These are phyloP conservation scores for Achroia grisella DNA, from an alignment of 1,140 invertebrate genomes.

Conservation along the genomic window DNA sequence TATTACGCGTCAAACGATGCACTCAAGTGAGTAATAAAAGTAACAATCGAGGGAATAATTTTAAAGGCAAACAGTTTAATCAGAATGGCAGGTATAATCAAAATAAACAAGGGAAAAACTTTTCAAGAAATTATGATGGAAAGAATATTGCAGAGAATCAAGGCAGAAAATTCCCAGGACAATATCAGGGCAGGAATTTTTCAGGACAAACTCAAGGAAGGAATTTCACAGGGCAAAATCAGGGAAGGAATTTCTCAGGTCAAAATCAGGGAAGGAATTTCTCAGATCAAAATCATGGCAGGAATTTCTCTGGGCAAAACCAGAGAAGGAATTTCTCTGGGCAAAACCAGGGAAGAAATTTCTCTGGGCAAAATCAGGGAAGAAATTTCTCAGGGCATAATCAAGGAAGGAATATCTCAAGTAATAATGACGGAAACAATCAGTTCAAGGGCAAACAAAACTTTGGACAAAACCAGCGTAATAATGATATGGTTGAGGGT, in stretches of 20 bases:
- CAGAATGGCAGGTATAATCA: too few relatives aligned
- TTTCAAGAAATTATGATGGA: too few relatives aligned
- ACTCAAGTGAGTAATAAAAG: conserved; percentile 9
- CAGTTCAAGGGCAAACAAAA: conserved; percentile 1
- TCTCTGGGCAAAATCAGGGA: conserved; percentile 3
- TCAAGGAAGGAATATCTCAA: neutral
- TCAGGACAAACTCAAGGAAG: too few relatives aligned
- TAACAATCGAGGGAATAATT: too few relatives aligned
- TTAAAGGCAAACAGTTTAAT: too few relatives aligned
- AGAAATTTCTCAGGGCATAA: neutral
- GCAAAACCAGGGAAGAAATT: neutral
- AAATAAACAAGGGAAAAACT: too few relatives aligned
- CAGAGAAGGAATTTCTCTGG: neutral
- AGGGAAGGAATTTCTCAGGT: too few relatives aligned
- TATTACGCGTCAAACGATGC: conserved; percentile 57
- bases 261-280: conserved; percentile 2
- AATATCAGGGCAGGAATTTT: too few relatives aligned
- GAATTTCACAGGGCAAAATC: neutral
- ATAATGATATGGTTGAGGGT: conserved; percentile 17
- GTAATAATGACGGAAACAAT: neutral
- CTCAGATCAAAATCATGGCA: too few relatives aligned
- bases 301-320: neutral
- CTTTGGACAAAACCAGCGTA: conserved; percentile 3
- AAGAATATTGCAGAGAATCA: conserved; percentile 2
- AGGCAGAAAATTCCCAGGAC: neutral